Evolutionary conservation across 37 sponge, comb jelly and placozoan species (phyloP).

Genomic region (Spongia lamella): DNA sequence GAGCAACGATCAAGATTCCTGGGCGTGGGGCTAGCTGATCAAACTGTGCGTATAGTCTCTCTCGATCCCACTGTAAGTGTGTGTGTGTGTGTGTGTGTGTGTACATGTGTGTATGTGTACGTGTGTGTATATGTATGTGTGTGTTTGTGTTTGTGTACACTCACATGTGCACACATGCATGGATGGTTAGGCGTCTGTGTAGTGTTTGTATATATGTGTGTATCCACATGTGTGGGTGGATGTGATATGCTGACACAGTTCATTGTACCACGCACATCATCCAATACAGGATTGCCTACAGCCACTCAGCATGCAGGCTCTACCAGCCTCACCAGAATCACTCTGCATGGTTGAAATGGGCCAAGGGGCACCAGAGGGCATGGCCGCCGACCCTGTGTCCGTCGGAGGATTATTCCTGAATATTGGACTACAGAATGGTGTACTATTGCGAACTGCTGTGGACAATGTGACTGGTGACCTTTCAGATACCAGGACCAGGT

Average conservation of each 20-base stretch:
- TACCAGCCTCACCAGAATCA: constrained; percentile 92
- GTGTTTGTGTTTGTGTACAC: no score
- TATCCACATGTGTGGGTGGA: no score
- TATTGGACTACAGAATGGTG: constrained; percentile 97
- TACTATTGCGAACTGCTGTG: constrained; percentile 88
- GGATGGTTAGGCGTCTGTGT: no score
- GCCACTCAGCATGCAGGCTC: constrained; percentile 94
- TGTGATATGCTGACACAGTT: no score
- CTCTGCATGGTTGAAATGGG: constrained; percentile 97
- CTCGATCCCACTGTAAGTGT: constrained; percentile 90
- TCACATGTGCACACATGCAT: no score
- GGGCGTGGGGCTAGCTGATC: constrained; percentile 94
- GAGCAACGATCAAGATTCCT: constrained; percentile 94
- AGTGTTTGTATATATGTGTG: no score
- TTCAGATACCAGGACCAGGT: constrained; percentile 98
- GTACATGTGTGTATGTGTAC: no score
- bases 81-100: no score
- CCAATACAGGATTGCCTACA: constrained; percentile 82
- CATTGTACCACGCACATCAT: no score
- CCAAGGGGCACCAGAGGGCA: constrained; percentile 46
- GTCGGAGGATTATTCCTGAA: constrained; percentile 88
- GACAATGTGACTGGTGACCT: constrained; percentile 95
- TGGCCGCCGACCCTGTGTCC: neutral
- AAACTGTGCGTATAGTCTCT: constrained; percentile 95
- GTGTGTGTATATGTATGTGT: no score